Base-by-base conservation (phyloP, 2,113 vertebrate species). In the Malaclemys terrapin region DNA sequence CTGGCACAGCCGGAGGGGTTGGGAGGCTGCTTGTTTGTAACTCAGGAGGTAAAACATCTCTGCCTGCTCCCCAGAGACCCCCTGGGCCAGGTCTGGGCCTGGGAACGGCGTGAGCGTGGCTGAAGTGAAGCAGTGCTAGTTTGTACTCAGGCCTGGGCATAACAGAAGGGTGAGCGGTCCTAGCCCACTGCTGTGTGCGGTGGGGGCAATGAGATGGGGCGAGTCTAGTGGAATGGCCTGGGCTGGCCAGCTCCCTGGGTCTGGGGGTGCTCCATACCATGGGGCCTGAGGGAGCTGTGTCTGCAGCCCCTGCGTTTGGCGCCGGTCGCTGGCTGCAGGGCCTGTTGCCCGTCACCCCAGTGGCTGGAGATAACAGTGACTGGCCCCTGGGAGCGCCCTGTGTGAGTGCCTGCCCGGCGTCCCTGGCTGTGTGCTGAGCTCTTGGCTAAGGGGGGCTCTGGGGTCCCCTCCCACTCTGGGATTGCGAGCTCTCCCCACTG, bases 281-380 rank as follows among this genome's bases (percentile, higher is more conserved):
- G 35, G 16, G 31, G 35, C 35, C 62, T n/a, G 22, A 17, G 25
- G 45, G 0, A 0, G 29, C 59, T 31, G 75, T 2, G 3, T 13
- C 47, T 5, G 56, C 1, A 25, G 1, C 12, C 17, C 50, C 78
- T 4, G 19, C 22, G 1, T 69, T 7, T 5, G n/a, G 4, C 2
- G 69, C 27, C 20, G 47, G 11, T 57, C 31, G 10, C 56, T 35
- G 8, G 35, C 49, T 14, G 42, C n/a, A 3, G 35, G 35, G 9
- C 8, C 27, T 4, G 24, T 27, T 13, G 3, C n/a, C 80, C n/a
- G 3, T n/a, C 16, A 4, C 7, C 3, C 25, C 42, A 25, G 25
- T 38, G 38, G 5, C 65, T 38, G 38, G 69, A 75, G 69, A 42
- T 10, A 42, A 8, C n/a, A 10, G 35, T 17, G 27, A 35, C 12